A percentile compares a stretch with the other conserved stretches of the same genome.
Evolutionary conservation across 2,888 invertebrate genomes (phyloP).

Genomic region (Bombylius major): DNA sequence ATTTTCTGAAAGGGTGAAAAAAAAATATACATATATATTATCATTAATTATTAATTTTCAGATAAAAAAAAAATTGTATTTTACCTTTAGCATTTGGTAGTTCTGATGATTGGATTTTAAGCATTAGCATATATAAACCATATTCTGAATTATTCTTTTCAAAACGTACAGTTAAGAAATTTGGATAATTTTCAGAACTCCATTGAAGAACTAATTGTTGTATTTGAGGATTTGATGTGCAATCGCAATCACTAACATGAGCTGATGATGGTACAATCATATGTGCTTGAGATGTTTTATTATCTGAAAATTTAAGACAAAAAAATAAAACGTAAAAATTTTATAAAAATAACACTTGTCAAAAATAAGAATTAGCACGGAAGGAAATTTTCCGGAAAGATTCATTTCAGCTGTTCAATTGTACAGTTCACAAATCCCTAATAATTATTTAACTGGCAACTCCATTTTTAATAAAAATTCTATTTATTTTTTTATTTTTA

Average conservation of each 20-base stretch:
- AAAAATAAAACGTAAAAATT: background rate
- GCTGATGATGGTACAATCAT: conserved; percentile 39
- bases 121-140: conserved; percentile 21
- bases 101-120: conserved; percentile 9
- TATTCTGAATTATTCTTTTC: conserved; percentile 31
- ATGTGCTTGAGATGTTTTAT: conserved; percentile 20
- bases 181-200: conserved; percentile 18
- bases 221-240: conserved; percentile 31
- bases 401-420: no score
- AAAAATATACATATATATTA: background rate
- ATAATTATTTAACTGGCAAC: no score
- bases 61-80: background rate
- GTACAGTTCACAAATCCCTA: no score
- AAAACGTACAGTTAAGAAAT: conserved; percentile 35
- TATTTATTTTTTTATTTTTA: no score
- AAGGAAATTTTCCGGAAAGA: no score
- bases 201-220: conserved; percentile 34
- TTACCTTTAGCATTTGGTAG: conserved; percentile 33
- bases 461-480: no score
- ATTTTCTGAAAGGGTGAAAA: background rate
- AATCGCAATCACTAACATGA: conserved; percentile 31
- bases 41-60: background rate
- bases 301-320: conserved; percentile 24
- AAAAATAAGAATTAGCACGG: no score
- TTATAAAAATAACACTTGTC: background rate